Percentiles rank a stretch among this genome's conserved stretches.
Evolutionary conservation across 2,113 vertebrate species (phyloP).

Genomic region (Rhagologus leucostigma): DNA sequence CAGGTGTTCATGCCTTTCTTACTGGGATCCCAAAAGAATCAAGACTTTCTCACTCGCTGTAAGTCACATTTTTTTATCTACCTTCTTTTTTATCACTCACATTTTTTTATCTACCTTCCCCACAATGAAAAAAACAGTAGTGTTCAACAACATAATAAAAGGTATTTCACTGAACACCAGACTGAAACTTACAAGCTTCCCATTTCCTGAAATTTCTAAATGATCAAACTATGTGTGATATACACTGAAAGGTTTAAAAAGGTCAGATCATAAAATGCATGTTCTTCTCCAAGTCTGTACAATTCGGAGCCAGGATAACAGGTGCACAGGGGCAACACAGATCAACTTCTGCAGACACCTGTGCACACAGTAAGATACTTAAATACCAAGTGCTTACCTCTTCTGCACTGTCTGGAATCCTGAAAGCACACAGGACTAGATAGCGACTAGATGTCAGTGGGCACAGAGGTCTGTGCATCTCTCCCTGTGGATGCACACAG

Average conservation of each 20-base stretch:
- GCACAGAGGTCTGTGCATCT: background rate
- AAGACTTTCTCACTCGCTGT: background rate
- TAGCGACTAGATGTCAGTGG: background rate
- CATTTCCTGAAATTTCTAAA: background rate
- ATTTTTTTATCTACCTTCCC: background rate
- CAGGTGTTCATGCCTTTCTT: background rate
- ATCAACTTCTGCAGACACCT: background rate
- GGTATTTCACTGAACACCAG: background rate
- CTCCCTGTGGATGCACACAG: rapidly evolving
- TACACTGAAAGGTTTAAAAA: background rate
- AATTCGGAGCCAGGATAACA: background rate
- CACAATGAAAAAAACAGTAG: background rate
- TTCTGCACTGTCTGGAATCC: background rate
- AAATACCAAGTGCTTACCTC: background rate
- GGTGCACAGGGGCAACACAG: background rate
- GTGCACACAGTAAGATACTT: background rate
- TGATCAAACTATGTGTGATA: background rate
- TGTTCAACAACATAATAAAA: background rate
- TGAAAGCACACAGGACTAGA: background rate
- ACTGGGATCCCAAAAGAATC: background rate
- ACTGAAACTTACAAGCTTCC: background rate
- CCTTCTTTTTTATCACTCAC: background rate
- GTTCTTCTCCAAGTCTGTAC: background rate
- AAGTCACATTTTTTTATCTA: background rate
- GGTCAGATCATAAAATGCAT: background rate